Evolutionary conservation across 2,797 vertebrate genomes (phyloP).

Genomic region (Semaprochilodus insignis): DNA sequence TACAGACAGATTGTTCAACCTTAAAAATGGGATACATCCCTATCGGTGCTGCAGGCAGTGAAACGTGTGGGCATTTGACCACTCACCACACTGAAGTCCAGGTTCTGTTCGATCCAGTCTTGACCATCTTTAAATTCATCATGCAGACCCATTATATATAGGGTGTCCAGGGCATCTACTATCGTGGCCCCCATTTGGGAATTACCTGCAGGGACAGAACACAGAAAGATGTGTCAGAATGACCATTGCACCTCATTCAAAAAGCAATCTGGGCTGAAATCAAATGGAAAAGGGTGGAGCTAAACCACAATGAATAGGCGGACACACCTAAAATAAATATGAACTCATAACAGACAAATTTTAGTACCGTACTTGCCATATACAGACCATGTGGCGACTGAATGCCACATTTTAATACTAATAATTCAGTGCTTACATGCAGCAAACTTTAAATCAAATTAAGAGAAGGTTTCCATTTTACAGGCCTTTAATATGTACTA

Average conservation of each 20-base stretch:
- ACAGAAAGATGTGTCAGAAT: slow-evolving; percentile 7
- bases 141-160: slow-evolving; percentile 97
- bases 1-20: neutral
- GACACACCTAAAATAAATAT: too few species aligned
- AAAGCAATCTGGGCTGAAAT: too few species aligned
- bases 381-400: too few species aligned
- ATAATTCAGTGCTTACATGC: too few species aligned
- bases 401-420: too few species aligned
- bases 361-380: too few species aligned
- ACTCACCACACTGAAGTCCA: slow-evolving; percentile 96
- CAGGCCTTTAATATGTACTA: too few species aligned
- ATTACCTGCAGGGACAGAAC: slow-evolving; percentile 81
- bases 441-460: too few species aligned
- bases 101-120: slow-evolving; percentile 95
- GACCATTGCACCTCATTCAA: neutral
- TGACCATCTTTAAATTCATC: slow-evolving; percentile 96
- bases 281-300: too few species aligned
- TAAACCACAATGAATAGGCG: too few species aligned
- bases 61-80: neutral
- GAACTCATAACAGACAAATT: too few species aligned
- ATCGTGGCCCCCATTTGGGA: slow-evolving; percentile 96
- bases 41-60: neutral
- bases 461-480: too few species aligned
- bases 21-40: neutral
- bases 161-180: slow-evolving; percentile 95